phyloP scores from a whole-genome alignment of 2,113 vertebrate genomes.

The Buteo buteo region DNA sequence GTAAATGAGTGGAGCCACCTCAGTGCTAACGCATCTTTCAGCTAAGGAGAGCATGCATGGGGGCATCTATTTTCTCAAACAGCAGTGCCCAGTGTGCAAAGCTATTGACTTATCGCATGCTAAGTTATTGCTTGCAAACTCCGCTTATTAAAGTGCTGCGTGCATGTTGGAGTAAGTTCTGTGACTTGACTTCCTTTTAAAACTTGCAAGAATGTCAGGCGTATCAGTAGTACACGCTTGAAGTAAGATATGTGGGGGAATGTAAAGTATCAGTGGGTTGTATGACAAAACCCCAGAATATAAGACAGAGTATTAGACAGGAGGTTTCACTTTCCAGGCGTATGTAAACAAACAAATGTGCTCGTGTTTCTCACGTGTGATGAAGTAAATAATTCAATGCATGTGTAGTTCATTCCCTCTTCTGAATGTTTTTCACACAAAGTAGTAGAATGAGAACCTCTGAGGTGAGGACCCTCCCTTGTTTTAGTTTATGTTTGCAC shows the following conservation, averaged over 20 bases:
- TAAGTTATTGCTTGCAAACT: not conserved
- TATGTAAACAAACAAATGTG: not conserved
- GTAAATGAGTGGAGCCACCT: rapidly evolving
- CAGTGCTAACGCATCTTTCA: rapidly evolving
- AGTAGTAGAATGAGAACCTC: not conserved
- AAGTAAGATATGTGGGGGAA: not conserved
- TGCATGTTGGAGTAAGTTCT: not conserved
- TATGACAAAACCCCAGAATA: rapidly evolving
- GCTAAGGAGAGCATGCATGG: rapidly evolving
- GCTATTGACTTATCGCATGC: rapidly evolving
- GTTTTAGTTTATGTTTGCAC: not conserved
- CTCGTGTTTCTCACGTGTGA: rapidly evolving
- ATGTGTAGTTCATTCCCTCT: not conserved
- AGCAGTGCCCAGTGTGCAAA: not conserved
- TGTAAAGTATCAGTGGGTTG: too few relatives aligned
- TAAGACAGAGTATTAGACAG: not conserved
- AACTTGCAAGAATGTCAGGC: too few relatives aligned
- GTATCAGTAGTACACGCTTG: rapidly evolving
- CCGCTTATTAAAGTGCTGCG: rapidly evolving
- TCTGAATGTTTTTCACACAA: not conserved
- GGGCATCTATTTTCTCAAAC: too few relatives aligned
- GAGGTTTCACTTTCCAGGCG: not conserved
- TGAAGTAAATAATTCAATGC: not conserved
- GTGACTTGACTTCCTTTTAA: not conserved
- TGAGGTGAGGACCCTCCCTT: not conserved